phyloP scores from a whole-genome alignment of 1,140 invertebrate genomes.

The Drosophila leontia region DNA sequence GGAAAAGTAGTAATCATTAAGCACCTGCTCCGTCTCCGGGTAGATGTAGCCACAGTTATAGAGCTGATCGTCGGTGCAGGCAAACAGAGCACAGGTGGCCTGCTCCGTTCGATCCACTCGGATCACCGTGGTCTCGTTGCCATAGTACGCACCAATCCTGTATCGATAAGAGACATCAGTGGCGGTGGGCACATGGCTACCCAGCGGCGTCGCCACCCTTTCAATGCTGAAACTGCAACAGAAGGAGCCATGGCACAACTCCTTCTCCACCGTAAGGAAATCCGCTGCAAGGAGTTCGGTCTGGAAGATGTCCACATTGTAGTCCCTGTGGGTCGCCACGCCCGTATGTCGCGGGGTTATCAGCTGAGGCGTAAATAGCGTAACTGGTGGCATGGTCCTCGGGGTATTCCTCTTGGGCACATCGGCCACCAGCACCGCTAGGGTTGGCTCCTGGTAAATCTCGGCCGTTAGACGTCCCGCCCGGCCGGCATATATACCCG shows the following conservation, averaged over 20 bases:
- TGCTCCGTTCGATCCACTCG: conserved; percentile 76
- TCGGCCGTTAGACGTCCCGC: conserved; percentile 66
- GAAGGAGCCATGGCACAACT: conserved; percentile 56
- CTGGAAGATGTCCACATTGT: conserved; percentile 68
- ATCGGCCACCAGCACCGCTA: conserved; percentile 55
- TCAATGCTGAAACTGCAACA: conserved; percentile 53
- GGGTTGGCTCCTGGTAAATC: conserved; percentile 63
- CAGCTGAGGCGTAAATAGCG: conserved; percentile 35
- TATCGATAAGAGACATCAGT: conserved; percentile 69
- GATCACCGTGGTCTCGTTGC: conserved; percentile 60
- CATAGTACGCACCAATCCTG: conserved; percentile 83
- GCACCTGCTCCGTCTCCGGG: conserved; percentile 18
- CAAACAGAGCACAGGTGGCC: conserved; percentile 84
- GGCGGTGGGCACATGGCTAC: background rate
- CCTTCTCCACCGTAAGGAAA: conserved; percentile 18
- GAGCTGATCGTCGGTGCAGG: conserved; percentile 70
- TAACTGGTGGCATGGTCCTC: conserved; percentile 16
- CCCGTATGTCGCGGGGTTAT: conserved; percentile 42
- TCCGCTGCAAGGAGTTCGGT: conserved; percentile 40
- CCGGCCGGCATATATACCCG: conserved; percentile 85
- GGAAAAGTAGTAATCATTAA: conserved; percentile 58
- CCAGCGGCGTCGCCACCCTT: conserved; percentile 11
- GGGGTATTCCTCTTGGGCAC: conserved; percentile 84
- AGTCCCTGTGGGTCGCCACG: conserved; percentile 62
- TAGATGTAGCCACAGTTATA: conserved; percentile 74